Base-by-base conservation (phyloP, 37 sponge, comb jelly and placozoan genomes). In the Geodia barretti region DNA sequence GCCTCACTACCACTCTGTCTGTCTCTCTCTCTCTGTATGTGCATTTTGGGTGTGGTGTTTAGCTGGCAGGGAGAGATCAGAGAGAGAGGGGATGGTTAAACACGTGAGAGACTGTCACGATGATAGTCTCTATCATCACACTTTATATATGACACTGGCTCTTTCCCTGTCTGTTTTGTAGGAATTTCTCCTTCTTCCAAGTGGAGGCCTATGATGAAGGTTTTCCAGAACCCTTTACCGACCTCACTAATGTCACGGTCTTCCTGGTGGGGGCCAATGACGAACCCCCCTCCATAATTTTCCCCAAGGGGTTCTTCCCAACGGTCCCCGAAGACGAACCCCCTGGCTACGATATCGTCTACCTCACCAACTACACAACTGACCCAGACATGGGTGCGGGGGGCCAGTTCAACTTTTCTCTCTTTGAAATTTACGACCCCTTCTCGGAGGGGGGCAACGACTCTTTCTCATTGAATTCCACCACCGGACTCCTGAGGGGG, bases 191-290 rank as follows among this genome's bases (percentile, higher is more conserved):
- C 26, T 64, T 47, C 61, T 93, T 93, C 70, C 76, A 73, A 24
- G 79, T 93, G 28, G 87, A 87, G 42, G 94, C 87, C 20, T 89
- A 86, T 76, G 94, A 93, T 80, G 94, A 91, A 31, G 94, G 94
- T 28, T 93, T 83, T 41, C 94, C 94, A 47, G 80, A 69, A 28
- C 94, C 94, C 35, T 79, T 73, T 31, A 89, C 86, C 17, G 91
- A 86, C 36, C 8, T 39, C 5, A 67, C 84, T 37, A 88, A 84
- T 38, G 84, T 93, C 54, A 87, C 87, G 1, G 81, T 93, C 19
- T 77, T 33, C 1, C 90, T 93, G 21, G 21, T 36, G 4, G 85
- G 80, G 3, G 47, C 28, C 4, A 92, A 92, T 66, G 91, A 90
- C 42, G 83, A 86, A 20, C 69, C 87, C 31, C 94, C 94, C 39